Evolutionary conservation across 2,888 invertebrate species (phyloP), one percentile per base, ranked within the genome.

Genomic region (Cheilosia impressa): DNA sequence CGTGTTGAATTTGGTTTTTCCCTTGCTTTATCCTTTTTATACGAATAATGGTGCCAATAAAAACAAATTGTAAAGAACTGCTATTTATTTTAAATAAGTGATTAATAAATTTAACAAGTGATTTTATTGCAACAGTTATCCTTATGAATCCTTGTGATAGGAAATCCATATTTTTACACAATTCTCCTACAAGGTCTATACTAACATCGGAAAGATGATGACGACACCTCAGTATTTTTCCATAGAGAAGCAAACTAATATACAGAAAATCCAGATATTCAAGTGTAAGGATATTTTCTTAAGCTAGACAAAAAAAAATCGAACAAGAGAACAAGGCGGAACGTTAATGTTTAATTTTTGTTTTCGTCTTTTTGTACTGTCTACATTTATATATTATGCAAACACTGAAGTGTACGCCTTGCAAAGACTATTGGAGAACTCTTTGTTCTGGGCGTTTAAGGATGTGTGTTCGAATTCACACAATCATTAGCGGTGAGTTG

Each of bases 241-340:
- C 52, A 65, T 27, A 41, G 65, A 41, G 43, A 79, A 31, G 50
- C 27, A 27, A 27, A 41, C 43, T 13, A 58, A 57, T 58, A 55
- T 66, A 45, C 60, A 62, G 17, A 15, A 60, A 24, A 17, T 24
- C 34, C 58, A 19, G n/a, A 9, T 55, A 22, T 47, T 68, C 38
- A 58, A 75, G 53, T 75, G 83, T 79, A 79, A 84, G 83, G 24
- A 62, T 47, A 19, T 57, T 31, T 38, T 24, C 34, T 43, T 69
- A 66, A 52, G 2, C 9, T 34, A 53, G 15, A 60, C n/a, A 63
- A 45, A 50, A 24, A 45, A 27, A 9, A 47, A 50, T 45, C 27
- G 24, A 52, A 58, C 57, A 13, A 13, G 1, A 38, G 38, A 38
- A 24, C 43, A 57, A 75, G 66, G 57, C n/a, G n/a, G 6, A 60